phyloP scores from a whole-genome alignment of 2,113 vertebrate genomes.

The Dryoscopus gambensis region DNA sequence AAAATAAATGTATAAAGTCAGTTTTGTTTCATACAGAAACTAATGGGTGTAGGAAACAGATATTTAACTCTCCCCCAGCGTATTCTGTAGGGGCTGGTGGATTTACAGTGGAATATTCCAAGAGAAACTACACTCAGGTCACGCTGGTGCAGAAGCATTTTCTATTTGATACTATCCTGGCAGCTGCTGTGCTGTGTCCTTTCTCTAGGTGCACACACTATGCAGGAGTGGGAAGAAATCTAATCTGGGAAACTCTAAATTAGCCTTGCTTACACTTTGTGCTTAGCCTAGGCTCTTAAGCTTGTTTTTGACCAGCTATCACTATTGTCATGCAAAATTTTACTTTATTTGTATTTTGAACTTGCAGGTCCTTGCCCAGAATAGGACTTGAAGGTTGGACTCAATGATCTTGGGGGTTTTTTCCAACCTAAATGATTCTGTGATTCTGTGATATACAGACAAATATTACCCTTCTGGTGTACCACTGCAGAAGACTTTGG shows the following conservation, averaged over 20 bases:
- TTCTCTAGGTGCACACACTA: background rate
- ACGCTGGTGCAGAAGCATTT: background rate
- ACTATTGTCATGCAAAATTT: background rate
- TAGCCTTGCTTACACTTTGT: background rate
- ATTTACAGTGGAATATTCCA: constrained; percentile 8
- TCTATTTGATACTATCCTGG: background rate
- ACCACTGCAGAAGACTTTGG: background rate
- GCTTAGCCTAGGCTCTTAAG: background rate
- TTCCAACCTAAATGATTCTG: background rate
- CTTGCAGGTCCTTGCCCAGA: background rate
- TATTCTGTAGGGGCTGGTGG: background rate
- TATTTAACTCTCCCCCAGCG: background rate
- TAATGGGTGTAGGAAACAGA: background rate
- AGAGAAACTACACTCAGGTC: background rate
- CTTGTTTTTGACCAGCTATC: background rate
- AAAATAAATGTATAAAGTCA: background rate
- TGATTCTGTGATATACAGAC: background rate
- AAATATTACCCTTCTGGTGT: background rate
- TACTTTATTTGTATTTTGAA: background rate
- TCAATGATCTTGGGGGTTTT: background rate
- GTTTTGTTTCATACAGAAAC: background rate
- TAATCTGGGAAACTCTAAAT: constrained; percentile 33
- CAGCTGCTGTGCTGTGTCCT: background rate
- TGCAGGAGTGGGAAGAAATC: background rate
- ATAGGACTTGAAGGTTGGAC: background rate